Evolutionary conservation across 2,797 vertebrate genomes (phyloP), one percentile per base, ranked within the genome.

Genomic region (Taenioides sp.): DNA sequence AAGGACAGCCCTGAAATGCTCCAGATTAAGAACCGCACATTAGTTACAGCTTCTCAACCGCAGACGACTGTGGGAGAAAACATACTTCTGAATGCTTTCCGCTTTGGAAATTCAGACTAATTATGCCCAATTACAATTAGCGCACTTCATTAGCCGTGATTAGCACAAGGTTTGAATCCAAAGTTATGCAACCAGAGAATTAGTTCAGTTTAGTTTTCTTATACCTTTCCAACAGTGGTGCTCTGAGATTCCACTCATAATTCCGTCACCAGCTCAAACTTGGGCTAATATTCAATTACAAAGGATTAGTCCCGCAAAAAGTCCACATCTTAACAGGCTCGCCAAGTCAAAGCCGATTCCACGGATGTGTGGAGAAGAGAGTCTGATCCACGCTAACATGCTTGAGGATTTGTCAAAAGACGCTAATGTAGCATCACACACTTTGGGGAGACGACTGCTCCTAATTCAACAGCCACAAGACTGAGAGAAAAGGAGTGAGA

Each of bases 251-350:
- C 79, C 79, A 80, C 73, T 86, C 76, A 73, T 88, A 83, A 92
- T 91, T 91, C 80, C 65, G 58, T 80, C 83, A 76, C 43, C 11
- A 82, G 87, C 88, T 91, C 72, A 89, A 92, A 91, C 77, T 80
- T 78, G 71, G 80, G 82, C 80, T 91, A 93, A 94, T 93, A 93
- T 92, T 92, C 89, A 93, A 91, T 94, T 92, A 90, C 82, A 76
- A 67, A 70, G 89, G 91, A 93, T 90, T 90, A 91, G 76, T 66
- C 71, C 20, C 11, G 81, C 61, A 68, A 77, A 85, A 89, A 84
- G 74, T 87, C 83, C 77, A 84, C 86, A 87, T 86, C 84, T 90
- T 81, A 84, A 89, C 78, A 76, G 66, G 84, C 87, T 92, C 82
- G 80, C 85, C 77, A 70, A 66, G 80, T 89, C 84, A 88, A 88